Evolutionary conservation across 2,797 vertebrate genomes (phyloP).

Genomic region (Sitta carolinensis): DNA sequence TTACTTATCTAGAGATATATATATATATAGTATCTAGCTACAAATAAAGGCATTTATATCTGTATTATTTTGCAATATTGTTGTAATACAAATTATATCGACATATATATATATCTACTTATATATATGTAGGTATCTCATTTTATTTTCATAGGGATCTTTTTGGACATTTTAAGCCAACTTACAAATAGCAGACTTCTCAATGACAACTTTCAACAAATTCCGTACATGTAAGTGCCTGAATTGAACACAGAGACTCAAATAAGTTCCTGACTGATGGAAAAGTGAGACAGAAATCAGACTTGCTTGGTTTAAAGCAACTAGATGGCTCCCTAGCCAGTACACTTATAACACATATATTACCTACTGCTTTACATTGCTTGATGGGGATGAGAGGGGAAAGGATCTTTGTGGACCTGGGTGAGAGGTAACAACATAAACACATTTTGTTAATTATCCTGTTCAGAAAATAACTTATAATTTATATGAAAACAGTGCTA

Average conservation of each 20-base stretch:
- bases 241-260: neutral
- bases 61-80: neutral
- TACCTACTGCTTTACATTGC: neutral
- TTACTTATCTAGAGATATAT: neutral
- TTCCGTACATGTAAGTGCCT: neutral
- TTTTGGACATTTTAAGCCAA: neutral
- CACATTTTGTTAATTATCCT: rapidly evolving
- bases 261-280: neutral
- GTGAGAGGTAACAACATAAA: neutral
- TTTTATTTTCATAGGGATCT: neutral
- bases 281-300: neutral
- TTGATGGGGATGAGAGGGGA: neutral
- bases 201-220: neutral
- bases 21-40: neutral
- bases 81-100: neutral
- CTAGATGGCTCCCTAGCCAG: neutral
- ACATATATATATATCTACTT: neutral
- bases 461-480: neutral
- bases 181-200: neutral
- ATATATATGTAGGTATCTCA: neutral
- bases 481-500: neutral
- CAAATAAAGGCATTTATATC: neutral
- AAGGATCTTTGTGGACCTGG: neutral
- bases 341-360: neutral
- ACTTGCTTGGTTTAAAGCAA: neutral